Evolutionary conservation across 2,888 invertebrate species (phyloP), one percentile per base, ranked within the genome.

Genomic region (Ametastegia equiseti): DNA sequence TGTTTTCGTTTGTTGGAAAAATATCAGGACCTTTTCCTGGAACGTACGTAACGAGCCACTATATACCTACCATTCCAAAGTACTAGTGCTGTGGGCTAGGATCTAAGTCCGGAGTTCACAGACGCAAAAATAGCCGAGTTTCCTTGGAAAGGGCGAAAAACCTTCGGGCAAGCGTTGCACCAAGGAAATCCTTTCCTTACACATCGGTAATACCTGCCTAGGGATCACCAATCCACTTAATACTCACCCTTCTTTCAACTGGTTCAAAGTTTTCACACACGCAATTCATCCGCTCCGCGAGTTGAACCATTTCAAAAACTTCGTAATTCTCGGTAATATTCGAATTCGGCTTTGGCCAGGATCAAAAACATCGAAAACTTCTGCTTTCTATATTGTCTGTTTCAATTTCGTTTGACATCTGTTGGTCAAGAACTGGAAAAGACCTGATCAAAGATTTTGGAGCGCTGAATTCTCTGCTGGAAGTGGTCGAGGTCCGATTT

Each of bases 1-100:
- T 88, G 87, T 89, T 88, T 89, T 87, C 87, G 83, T 84, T 84
- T 82, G 86, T 86, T 86, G 86, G 84, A 82, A 88, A 88, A 89
- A 89, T 86, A 89, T 87, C 86, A 86, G 86, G 86, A 88, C 86
- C 84, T 87, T 50, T 73, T 33, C 15, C 30, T 19, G 27, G 33
- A 19, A 54, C 42, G 2, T 36, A 75, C 75, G 75, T 19, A 75
- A 75, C 11, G 11, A 75, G 13, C 33, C 54, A 15, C n/a, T n/a
- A n/a, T n/a, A n/a, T n/a, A n/a, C n/a, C 11, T 4, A 11, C 33
- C 36, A 54, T 71, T 71, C 15, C 6, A 71, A 71, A 45, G 45
- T 6, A n/a, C 71, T 30, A 71, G 7, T 71, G 71, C 71, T 47
- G 47, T 19, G 45, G 71, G 71, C 47, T 71, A 47, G 71, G 71